Percentiles rank a stretch among this genome's conserved stretches.
These are phyloP conservation scores for Pseudanteris insignis DNA, from an alignment of 2,888 invertebrate species.

Conservation along the genomic window DNA sequence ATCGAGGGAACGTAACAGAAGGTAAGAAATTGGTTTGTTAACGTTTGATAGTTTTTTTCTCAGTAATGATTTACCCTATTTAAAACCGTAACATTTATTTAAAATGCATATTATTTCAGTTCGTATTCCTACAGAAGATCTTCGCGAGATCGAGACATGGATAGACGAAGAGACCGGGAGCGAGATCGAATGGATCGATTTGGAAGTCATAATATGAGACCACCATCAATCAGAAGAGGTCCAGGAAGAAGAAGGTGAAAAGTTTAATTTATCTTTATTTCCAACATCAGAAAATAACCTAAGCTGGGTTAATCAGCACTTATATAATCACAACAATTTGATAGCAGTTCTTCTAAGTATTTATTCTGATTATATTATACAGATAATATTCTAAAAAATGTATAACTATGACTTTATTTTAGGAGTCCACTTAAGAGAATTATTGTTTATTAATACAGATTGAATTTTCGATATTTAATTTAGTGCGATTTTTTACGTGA, in stretches of 20 bases:
- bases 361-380: too few species aligned
- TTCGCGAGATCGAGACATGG: constrained; percentile 62
- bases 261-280: background rate
- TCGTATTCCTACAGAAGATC: constrained; percentile 53
- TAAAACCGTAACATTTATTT: too few species aligned
- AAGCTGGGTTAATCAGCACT: too few species aligned
- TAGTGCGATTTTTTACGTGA: constrained; percentile 21
- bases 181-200: constrained; percentile 61
- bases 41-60: too few species aligned
- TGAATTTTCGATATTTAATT: constrained; percentile 13
- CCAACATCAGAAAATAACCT: too few species aligned
- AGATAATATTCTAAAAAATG: too few species aligned
- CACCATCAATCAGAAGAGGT: constrained; percentile 62
- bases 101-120: constrained; percentile 2
- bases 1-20: constrained; percentile 62
- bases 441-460: constrained; percentile 14
- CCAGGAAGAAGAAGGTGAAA: constrained; percentile 62
- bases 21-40: constrained; percentile 50
- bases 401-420: too few species aligned
- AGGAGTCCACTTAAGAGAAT: constrained; percentile 21
- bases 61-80: too few species aligned
- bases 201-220: constrained; percentile 63
- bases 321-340: too few species aligned
- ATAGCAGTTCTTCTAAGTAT: too few species aligned
- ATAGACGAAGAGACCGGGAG: constrained; percentile 65